A percentile compares a stretch with the other conserved stretches of the same genome.
Conservation (phyloP, 1,140 invertebrate genomes). For the Scaptomyza pallida region DNA sequence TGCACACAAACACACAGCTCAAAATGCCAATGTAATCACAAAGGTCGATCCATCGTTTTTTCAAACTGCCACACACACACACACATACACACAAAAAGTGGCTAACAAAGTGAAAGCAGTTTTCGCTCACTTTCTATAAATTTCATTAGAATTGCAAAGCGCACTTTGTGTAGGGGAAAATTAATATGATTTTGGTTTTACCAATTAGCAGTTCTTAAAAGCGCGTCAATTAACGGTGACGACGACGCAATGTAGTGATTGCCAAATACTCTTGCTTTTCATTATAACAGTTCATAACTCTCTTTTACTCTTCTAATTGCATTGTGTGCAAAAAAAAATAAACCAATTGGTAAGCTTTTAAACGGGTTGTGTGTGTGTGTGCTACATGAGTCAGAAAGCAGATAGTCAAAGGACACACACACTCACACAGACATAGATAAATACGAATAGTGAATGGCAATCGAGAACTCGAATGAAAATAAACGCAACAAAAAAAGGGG, state of each 20-base stretch:
- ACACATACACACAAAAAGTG: not conserved
- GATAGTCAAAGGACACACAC: slow-evolving; percentile 43
- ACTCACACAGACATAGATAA: not conserved
- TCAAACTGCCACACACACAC: not conserved
- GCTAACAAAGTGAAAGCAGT: slow-evolving; percentile 18
- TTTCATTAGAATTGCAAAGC: slow-evolving; percentile 22
- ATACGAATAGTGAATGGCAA: slow-evolving; percentile 35
- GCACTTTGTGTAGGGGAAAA: slow-evolving; percentile 6
- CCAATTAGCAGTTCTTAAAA: slow-evolving; percentile 41
- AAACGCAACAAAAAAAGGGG: slow-evolving; percentile 45
- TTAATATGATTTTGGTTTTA: slow-evolving; percentile 40
- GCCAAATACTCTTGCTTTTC: not conserved
- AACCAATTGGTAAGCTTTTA: slow-evolving; percentile 3
- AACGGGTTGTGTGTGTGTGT: not conserved
- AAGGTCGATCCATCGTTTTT: slow-evolving; percentile 3
- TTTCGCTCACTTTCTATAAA: not conserved
- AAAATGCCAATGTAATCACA: slow-evolving; percentile 65
- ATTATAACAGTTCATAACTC: no score
- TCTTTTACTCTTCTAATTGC: not conserved
- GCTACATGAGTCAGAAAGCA: slow-evolving; percentile 19
- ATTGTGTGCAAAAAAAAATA: slow-evolving; percentile 13
- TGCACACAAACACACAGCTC: not conserved
- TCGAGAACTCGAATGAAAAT: slow-evolving; percentile 57
- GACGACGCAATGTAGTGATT: not conserved
- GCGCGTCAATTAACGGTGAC: slow-evolving; percentile 19